Percentiles rank a stretch among this genome's conserved stretches.
Evolutionary conservation across 2,797 vertebrate genomes (phyloP).

Genomic region (Sphaeramia orbicularis): DNA sequence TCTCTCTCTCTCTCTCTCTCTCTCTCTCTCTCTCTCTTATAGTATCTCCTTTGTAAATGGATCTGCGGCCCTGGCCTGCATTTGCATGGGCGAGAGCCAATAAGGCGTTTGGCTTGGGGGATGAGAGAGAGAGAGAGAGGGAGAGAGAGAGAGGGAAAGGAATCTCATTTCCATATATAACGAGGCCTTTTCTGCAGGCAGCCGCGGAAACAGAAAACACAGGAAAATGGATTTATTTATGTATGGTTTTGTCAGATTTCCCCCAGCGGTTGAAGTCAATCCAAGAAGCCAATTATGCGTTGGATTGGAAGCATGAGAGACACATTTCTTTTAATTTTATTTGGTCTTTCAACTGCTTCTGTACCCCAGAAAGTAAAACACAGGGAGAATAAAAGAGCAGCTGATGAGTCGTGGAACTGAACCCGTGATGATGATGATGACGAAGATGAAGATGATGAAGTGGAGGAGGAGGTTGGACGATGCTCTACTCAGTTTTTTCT

Average conservation of each 20-base stretch:
- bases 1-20: constrained; percentile 26
- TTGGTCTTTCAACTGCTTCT: constrained; percentile 44
- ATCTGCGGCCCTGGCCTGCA: constrained; percentile 73
- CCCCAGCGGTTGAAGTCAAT: constrained; percentile 69
- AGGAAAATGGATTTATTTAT: constrained; percentile 74
- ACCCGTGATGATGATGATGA: background rate
- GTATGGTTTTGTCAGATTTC: constrained; percentile 74
- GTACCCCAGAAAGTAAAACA: constrained; percentile 1
- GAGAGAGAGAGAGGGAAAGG: constrained; percentile 45
- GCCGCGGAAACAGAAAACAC: constrained; percentile 61
- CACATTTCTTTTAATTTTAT: constrained; percentile 58
- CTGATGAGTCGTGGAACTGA: constrained; percentile 24
- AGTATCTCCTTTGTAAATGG: constrained; percentile 73
- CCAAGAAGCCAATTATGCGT: constrained; percentile 72
- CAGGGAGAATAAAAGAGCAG: background rate
- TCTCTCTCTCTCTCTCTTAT: constrained; percentile 31
- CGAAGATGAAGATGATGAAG: constrained; percentile 11
- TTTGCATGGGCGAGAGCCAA: constrained; percentile 75
- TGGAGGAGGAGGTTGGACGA: constrained; percentile 39
- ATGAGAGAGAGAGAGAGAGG: constrained; percentile 46
- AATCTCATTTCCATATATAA: constrained; percentile 83
- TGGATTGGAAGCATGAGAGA: constrained; percentile 44
- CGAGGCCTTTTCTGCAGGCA: constrained; percentile 68
- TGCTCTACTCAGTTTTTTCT: constrained; percentile 30
- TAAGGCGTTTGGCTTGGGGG: constrained; percentile 70